Base-by-base conservation (phyloP, 53 echinoderm and acorn worm genomes). In the Holothuria leucospilota region DNA sequence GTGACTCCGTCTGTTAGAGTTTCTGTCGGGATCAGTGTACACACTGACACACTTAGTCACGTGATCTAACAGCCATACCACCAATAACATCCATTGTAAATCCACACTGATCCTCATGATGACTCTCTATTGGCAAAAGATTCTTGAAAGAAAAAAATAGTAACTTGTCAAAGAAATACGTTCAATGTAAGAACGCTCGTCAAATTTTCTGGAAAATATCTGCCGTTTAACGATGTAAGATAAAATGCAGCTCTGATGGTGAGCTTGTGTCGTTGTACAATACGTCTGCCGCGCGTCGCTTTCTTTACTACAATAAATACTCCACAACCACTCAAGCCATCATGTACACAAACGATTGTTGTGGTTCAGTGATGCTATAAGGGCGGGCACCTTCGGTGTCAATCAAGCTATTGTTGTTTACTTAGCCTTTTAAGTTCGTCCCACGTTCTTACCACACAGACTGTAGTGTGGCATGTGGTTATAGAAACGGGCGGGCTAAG, bases 301-400 rank as follows among this genome's bases (percentile, higher is more conserved):
- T 75, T 52, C 49, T 49, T 75, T 52, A 26, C 52, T 75, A 52
- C 49, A 49, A 25, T 75, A 75, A 75, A 49, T 75, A 75, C 51
- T 75, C 52, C 75, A 75, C 52, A 49, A 26, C 26, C 21, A 51
- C 51, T 75, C 75, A 26, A 75, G 41, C 49, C 75, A 75, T 26
- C 52, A 75, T 49, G 75, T 75, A 75, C 20, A 75, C 75, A 52
- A 75, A 75, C 29, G 75, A 23, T 75, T 75, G 75, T 75, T 51
- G 75, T 75, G 51, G 75, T 75, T 42, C 75, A 75, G 75, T 51
- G 75, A 75, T 49, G 49, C 49, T 51, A 40, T 25, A 75, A 75
- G 75, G 56, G 51, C 75, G 49, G 49, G 75, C 27, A 25, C 29
- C 51, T 75, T 42, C 49, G 26, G 25, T 26, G 75, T 75, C 75